Evolutionary conservation across 2,888 invertebrate species (phyloP).

Genomic region (Dinocampus coccinellae): DNA sequence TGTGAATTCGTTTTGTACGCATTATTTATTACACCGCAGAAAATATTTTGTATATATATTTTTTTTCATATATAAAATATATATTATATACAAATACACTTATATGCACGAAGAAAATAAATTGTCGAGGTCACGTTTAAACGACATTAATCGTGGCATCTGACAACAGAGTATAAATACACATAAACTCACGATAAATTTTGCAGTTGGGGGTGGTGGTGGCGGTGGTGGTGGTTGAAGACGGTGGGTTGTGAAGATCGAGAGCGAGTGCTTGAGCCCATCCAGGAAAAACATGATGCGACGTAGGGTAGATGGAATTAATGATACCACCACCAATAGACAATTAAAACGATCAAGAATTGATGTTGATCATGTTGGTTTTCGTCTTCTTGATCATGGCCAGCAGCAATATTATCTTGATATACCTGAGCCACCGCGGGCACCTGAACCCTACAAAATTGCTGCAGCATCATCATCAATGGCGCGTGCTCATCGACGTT

Average conservation of each 20-base stretch:
- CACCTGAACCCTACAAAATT: constrained; percentile 66
- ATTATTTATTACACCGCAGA: background rate
- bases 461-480: constrained; percentile 64
- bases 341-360: constrained; percentile 24
- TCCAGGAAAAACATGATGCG: constrained; percentile 15
- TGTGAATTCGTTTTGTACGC: background rate
- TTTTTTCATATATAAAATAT: background rate
- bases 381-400: constrained; percentile 57
- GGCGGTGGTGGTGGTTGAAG: background rate
- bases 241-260: constrained; percentile 31
- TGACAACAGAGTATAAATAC: constrained; percentile 17
- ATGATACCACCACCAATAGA: background rate
- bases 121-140: constrained; percentile 4
- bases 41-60: background rate
- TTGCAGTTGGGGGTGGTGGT: background rate
- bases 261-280: constrained; percentile 18
- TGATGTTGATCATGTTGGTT: constrained; percentile 45
- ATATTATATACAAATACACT: background rate
- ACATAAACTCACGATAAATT: constrained; percentile 25
- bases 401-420: constrained; percentile 30
- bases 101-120: background rate
- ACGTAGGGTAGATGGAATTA: background rate
- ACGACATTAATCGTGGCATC: constrained; percentile 3
- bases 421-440: constrained; percentile 59
- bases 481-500: constrained; percentile 75